Percentiles rank a stretch among this genome's conserved stretches.
Evolutionary conservation across 2,113 vertebrate genomes (phyloP).

Genomic region (Zosterops borbonicus): DNA sequence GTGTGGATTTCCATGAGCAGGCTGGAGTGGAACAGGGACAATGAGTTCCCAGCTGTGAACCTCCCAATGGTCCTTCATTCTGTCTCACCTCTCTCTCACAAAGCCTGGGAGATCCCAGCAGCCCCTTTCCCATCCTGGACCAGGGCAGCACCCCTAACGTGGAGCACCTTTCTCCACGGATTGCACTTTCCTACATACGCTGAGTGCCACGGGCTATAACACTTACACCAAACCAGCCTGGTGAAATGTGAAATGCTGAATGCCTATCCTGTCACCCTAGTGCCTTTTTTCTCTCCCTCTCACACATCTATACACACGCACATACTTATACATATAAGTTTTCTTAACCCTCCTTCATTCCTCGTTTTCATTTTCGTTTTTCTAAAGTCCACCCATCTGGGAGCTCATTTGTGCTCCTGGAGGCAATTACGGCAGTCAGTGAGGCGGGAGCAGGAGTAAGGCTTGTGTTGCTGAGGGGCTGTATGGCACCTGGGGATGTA

Average conservation of each 20-base stretch:
- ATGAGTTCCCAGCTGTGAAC: fast-evolving
- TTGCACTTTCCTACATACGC: neutral
- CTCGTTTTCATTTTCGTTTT: neutral
- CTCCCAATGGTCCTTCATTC: fast-evolving
- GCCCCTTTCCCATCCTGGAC: neutral
- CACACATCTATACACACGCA: neutral
- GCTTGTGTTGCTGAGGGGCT: neutral
- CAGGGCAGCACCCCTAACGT: neutral
- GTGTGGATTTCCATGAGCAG: fast-evolving
- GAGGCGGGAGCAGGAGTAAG: neutral
- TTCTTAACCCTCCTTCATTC: neutral
- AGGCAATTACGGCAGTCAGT: neutral
- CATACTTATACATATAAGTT: fast-evolving
- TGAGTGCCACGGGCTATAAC: neutral
- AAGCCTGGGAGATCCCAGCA: neutral
- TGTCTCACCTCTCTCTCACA: neutral
- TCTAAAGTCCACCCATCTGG: neutral
- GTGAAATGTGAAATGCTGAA: neutral
- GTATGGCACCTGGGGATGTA: neutral
- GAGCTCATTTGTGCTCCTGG: neutral
- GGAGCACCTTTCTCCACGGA: neutral
- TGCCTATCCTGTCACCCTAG: fast-evolving
- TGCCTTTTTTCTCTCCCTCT: neutral
- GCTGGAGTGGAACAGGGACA: neutral
- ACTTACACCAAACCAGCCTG: neutral